Conservation (phyloP, 2,888 invertebrate species). For the Folsomia candida region DNA sequence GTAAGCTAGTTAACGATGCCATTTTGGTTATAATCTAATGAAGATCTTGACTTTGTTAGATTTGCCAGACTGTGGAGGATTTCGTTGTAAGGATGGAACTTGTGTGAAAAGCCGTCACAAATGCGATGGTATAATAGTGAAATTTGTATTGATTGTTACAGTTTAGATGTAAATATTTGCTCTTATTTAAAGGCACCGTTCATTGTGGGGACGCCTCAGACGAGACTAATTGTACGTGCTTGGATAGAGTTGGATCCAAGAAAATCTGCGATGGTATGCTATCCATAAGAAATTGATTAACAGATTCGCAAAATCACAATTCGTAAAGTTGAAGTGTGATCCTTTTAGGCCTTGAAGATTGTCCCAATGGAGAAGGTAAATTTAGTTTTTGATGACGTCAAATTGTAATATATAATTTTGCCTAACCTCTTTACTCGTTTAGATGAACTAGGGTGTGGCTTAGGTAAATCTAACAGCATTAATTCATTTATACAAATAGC, state of each 20-base stretch:
- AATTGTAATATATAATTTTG: no score
- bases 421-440: not conserved
- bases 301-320: no score
- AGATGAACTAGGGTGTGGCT: not conserved
- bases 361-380: not conserved
- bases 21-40: no score
- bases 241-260: conserved; percentile 64
- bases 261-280: conserved; percentile 71
- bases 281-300: no score
- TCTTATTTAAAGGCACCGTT: conserved; percentile 19
- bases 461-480: not conserved
- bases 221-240: conserved; percentile 71
- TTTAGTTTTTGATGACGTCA: no score
- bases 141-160: not conserved
- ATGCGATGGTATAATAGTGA: conserved; percentile 24
- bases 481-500: not conserved
- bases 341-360: not conserved
- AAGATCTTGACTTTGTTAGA: not conserved
- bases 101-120: conserved; percentile 22
- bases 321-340: no score
- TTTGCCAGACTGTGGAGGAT: not conserved
- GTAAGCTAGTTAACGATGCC: no score
- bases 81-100: conserved; percentile 32
- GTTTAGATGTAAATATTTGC: not conserved
- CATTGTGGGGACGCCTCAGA: conserved; percentile 73